phyloP scores from a whole-genome alignment of 2,888 invertebrate species.

The Encarsia formosa region DNA sequence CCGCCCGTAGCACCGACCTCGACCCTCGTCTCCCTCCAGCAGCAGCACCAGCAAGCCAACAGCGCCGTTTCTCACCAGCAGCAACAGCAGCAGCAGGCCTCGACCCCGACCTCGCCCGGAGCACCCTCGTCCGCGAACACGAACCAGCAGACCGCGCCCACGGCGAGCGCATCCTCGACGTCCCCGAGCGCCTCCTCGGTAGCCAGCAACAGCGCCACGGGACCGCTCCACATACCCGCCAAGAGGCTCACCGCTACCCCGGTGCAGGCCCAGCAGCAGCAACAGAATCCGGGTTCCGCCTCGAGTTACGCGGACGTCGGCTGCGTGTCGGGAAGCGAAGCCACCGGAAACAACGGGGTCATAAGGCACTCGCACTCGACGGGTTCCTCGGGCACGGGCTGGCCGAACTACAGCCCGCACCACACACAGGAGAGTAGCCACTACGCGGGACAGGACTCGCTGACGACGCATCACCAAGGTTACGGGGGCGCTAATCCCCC shows the following conservation, averaged over 20 bases:
- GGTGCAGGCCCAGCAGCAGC: constrained; percentile 26
- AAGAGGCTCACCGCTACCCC: constrained; percentile 63
- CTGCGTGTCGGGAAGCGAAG: constrained; percentile 45
- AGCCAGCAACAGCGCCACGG: constrained; percentile 66
- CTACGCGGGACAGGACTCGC: constrained; percentile 58
- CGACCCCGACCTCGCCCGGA: constrained; percentile 54
- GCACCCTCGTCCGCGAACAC: constrained; percentile 47
- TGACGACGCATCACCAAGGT: constrained; percentile 61
- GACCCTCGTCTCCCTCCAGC: constrained; percentile 52
- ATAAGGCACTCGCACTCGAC: constrained; percentile 65
- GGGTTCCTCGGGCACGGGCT: constrained; percentile 45
- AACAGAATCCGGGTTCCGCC: not conserved
- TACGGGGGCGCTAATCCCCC: constrained; percentile 59
- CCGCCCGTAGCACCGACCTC: constrained; percentile 51
- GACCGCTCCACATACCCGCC: constrained; percentile 84
- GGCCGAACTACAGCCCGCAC: constrained; percentile 66
- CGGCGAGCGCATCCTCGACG: constrained; percentile 65
- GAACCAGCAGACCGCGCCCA: constrained; percentile 45
- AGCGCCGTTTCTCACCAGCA: constrained; percentile 54
- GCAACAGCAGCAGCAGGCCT: constrained; percentile 49
- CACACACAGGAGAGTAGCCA: constrained; percentile 43
- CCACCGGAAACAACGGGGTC: constrained; percentile 61
- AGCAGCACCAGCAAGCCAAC: constrained; percentile 48
- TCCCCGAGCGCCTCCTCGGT: constrained; percentile 57
- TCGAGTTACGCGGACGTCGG: constrained; percentile 48